phyloP scores from a whole-genome alignment of 2,113 vertebrate species.

The Dipodomys spectabilis region DNA sequence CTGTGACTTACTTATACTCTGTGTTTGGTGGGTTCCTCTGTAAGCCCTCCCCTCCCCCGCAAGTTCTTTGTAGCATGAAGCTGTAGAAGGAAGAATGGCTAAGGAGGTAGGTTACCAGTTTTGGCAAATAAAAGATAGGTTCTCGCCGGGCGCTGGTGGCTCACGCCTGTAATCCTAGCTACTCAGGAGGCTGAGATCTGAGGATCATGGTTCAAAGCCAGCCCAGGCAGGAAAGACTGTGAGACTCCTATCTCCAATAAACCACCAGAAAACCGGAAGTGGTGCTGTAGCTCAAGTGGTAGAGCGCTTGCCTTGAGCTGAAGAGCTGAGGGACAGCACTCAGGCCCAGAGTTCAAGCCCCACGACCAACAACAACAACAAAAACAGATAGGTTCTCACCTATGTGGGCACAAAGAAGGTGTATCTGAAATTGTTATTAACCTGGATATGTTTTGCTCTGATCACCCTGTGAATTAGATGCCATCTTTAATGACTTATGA shows the following conservation, averaged over 20 bases:
- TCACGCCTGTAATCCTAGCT: too few relatives aligned
- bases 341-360: too few relatives aligned
- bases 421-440: neutral
- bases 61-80: slow-evolving; percentile 5
- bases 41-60: neutral
- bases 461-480: neutral
- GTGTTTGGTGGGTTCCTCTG: neutral
- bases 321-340: too few relatives aligned
- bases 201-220: too few relatives aligned
- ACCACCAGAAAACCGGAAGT: too few relatives aligned
- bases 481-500: neutral
- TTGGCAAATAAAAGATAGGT: neutral
- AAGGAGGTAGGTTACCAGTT: neutral
- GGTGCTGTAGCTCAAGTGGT: too few relatives aligned
- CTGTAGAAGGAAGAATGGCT: neutral
- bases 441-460: neutral
- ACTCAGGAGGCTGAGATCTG: too few relatives aligned
- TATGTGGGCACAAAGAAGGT: neutral
- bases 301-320: too few relatives aligned
- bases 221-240: too few relatives aligned
- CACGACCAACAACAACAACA: neutral
- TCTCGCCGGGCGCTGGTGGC: too few relatives aligned
- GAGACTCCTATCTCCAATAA: too few relatives aligned
- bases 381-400: too few relatives aligned
- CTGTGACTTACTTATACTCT: neutral